Evolutionary conservation across 2,888 invertebrate genomes (phyloP).

Genomic region (Epirrhoe tristata): DNA sequence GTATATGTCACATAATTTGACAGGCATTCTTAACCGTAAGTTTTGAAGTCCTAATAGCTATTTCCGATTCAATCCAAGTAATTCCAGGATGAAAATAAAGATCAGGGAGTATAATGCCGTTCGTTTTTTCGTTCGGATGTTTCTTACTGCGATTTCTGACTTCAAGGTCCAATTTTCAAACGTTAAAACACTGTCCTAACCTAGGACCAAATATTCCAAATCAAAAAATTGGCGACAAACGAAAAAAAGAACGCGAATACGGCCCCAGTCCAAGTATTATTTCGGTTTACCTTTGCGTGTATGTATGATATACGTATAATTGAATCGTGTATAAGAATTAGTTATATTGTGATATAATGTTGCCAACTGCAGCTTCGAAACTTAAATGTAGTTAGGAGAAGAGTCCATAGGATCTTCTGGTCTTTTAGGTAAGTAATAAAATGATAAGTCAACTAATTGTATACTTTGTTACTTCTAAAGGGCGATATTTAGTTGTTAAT

Average conservation of each 20-base stretch:
- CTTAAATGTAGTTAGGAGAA: constrained; percentile 21
- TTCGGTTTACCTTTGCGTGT: constrained; percentile 30
- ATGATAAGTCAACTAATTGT: constrained; percentile 36
- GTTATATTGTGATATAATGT: constrained; percentile 54
- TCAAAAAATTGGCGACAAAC: too few species aligned
- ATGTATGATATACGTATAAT: constrained; percentile 24
- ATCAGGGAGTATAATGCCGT: too few species aligned
- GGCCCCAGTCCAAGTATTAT: neutral
- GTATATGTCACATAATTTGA: neutral
- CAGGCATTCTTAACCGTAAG: neutral
- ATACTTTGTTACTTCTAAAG: constrained; percentile 22
- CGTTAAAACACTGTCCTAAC: too few species aligned
- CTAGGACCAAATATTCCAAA: too few species aligned
- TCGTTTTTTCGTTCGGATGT: too few species aligned
- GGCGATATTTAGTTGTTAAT: neutral
- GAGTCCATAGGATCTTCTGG: constrained; percentile 19
- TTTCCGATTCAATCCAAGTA: neutral
- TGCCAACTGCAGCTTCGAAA: constrained; percentile 67
- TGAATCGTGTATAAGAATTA: constrained; percentile 51
- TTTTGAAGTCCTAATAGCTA: neutral
- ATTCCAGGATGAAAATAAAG: neutral
- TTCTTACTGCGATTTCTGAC: too few species aligned
- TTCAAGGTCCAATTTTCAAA: too few species aligned
- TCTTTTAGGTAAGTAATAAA: constrained; percentile 33
- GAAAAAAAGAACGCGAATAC: too few species aligned